Base-by-base conservation (phyloP, 92 coral and sea anemone species). In the Actinostola sp. region DNA sequence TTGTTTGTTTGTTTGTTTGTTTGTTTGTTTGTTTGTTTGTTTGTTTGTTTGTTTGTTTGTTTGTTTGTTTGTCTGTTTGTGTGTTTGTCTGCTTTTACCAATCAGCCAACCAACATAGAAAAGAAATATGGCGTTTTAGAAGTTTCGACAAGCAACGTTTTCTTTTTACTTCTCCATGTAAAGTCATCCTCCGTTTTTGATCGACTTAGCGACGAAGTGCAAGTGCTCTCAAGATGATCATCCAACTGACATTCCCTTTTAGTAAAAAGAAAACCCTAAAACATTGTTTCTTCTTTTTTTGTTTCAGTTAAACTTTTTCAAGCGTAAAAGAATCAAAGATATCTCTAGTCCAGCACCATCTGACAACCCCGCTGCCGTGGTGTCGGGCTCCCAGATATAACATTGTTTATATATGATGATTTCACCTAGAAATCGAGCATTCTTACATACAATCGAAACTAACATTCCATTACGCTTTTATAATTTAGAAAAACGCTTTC, bases 281-380 rank as follows among this genome's bases (percentile, higher is more conserved):
- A 24, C 8, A 15, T n/a, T 19, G 26, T 63, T 36, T 63, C n/a
- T 68, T 26, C 58, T 51, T 62, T 44, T 73, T 51, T 50, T 55
- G 13, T 75, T 73, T 61, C 72, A 88, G 97, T 69, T 72, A 61
- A 91, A 92, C 45, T 93, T 93, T 71, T 91, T 93, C 77, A 88
- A 89, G 70, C 84, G 97, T 45, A 90, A 91, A 39, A 85, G 79
- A 64, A 50, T 61, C 34, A 88, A 93, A 70, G 86, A 80, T 11
- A 92, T 89, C 68, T 75, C 93, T 17, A 48, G 42, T 35, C 91
- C 86, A 3, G 33, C 35, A 0, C 34, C 21, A 67, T 17, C 45
- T 17, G 72, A 44, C n/a, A 38, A 25, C 13, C 50, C 60, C 10
- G 8, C 60, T 15, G 29, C 60, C 32, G 32, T 53, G 30, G 7